Base-by-base conservation (phyloP, 2,797 vertebrate species). In the Danio tinwini region DNA sequence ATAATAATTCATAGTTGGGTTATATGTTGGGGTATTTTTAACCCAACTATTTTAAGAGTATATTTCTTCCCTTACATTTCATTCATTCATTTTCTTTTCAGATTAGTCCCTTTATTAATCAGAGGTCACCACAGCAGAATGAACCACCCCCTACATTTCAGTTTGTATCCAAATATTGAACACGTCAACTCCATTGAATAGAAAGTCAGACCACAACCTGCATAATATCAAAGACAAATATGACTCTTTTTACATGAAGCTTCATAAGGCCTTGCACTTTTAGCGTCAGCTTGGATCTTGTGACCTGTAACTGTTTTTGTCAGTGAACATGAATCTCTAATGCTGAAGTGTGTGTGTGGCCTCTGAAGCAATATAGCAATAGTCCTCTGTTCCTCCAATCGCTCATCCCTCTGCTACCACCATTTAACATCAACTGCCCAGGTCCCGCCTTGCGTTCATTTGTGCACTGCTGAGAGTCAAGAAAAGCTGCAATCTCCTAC, bases 401-500 rank as follows among this genome's bases (percentile, higher is more conserved):
- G 11, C 52, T 69, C 1, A 13, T 65, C 55, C 40, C 65, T 70
- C 39, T 78, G 59, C 47, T 45, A 79, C 68, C 55, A 53, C 61
- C 53, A 81, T 82, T 83, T 81, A 83, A 72, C 70, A 62, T 76
- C 73, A 78, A 44, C 68, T 74, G 53, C 64, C 58, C 45, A 61
- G 59, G 72, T 50, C 50, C 84, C 83, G 70, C 80, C 79, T 88
- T 82, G 79, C 74, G 83, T 62, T 72, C 61, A 56, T 75, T 67
- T 84, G 68, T 74, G 73, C 8, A 14, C 76, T 81, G 83, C 85
- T 69, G 76, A 84, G 81, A 88, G 72, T 83, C 76, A 84, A 90
- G 86, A 69, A 83, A 83, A 82, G 81, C 82, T 84, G 83, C 86
- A 82, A 89, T 90, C 77, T 62, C 84, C 84, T 86, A 83, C 85